Base-by-base conservation (phyloP, 2,888 invertebrate genomes). In the Marasmarcha lunaedactyla region DNA sequence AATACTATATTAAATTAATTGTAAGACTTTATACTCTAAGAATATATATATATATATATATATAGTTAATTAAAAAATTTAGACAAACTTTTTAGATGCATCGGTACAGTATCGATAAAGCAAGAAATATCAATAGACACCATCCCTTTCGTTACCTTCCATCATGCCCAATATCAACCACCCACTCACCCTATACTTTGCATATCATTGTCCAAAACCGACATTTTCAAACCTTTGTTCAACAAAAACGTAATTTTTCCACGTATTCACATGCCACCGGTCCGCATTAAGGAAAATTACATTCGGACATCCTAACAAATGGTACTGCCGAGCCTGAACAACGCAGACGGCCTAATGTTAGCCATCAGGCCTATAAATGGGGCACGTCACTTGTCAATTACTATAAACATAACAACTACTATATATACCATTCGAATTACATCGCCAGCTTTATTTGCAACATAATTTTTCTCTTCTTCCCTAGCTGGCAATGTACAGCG, bases 331-430 rank as follows among this genome's bases (percentile, higher is more conserved):
- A 57, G 56, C 60, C 63, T 69, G 67, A 70, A 70, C 65, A 56
- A 57, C 59, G 69, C 74, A 79, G 79, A 79, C 79, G 60, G 69
- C 67, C 71, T 81, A 81, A 81, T 81, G 79, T 76, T 63, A 63
- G 63, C 79, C 78, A 79, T 81, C 78, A 78, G 71, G 56, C 55
- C 69, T 67, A 71, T 74, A 78, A 79, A 81, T 74, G 77, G 72
- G 66, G 66, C 70, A 72, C 74, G 76, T 78, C 78, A 77, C 64
- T 71, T 70, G 64, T 64, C 74, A 71, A 77, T 74, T 72, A 68
- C 61, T 44, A 45, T 41, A 42, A 46, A 47, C 41, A n/a, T 45
- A 40, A 35, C 36, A 48, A 39, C 42, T 36, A 44, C 44, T 12
- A 6, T 13, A 2, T 3, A 33, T 37, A 30, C 5, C 12, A 3